Conservation (phyloP, 2,888 invertebrate species). For the Dioctria linearis region DNA sequence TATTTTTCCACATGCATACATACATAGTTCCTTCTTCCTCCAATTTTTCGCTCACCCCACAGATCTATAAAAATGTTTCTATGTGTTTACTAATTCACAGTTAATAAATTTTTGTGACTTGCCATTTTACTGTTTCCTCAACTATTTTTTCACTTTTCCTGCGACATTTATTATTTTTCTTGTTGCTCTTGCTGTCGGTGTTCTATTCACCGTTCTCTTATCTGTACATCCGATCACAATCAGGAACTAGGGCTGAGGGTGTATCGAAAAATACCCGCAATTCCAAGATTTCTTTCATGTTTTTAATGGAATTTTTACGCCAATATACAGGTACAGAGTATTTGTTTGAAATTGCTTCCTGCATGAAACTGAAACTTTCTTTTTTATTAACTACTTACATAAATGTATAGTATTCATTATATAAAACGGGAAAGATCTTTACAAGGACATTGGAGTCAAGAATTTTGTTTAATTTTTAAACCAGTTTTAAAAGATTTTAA, state of each 20-base stretch:
- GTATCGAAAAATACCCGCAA: constrained; percentile 25
- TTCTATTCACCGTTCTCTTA: constrained; percentile 3
- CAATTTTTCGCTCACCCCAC: not conserved
- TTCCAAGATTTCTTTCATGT: constrained; percentile 41
- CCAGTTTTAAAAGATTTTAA: no score
- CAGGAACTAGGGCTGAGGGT: not conserved
- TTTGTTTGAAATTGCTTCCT: constrained; percentile 19
- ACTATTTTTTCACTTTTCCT: constrained; percentile 43
- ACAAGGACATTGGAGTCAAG: no score
- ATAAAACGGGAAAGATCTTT: no score
- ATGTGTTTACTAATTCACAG: constrained; percentile 53
- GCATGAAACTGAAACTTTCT: not conserved
- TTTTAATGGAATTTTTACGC: constrained; percentile 39
- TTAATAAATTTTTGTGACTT: constrained; percentile 55
- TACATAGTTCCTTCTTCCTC: not conserved
- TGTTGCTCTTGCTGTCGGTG: constrained; percentile 21
- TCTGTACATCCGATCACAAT: not conserved
- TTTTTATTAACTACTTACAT: no score
- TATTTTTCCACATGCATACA: constrained; percentile 14
- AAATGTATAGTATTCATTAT: no score
- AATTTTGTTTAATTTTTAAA: no score
- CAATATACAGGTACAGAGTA: constrained; percentile 27
- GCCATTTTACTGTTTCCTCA: constrained; percentile 50
- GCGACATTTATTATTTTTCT: constrained; percentile 20
- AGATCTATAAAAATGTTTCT: no score